These are phyloP conservation scores for Epinephelus moara DNA, from an alignment of 2,113 vertebrate species.

Conservation along the genomic window DNA sequence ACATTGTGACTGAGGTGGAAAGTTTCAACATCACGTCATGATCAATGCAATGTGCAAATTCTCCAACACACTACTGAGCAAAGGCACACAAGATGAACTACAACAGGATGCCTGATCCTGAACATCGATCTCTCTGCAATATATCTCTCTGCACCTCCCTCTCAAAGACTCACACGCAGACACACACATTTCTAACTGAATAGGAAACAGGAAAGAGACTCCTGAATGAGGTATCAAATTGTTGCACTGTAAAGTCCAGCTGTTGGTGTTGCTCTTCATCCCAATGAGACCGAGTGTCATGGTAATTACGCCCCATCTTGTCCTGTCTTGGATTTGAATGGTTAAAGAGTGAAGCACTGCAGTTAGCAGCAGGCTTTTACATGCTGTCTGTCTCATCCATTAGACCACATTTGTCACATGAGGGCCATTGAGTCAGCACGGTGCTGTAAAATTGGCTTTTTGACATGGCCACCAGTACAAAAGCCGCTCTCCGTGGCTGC, in stretches of 20 bases:
- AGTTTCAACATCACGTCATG: not conserved
- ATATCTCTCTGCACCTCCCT: not conserved
- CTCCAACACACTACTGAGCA: not conserved
- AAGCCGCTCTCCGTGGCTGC: slow-evolving; percentile 72
- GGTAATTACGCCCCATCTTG: slow-evolving; percentile 73
- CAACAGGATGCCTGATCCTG: not conserved
- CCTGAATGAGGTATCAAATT: slow-evolving; percentile 57
- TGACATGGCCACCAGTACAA: slow-evolving; percentile 85
- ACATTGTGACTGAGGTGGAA: not conserved
- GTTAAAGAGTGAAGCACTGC: slow-evolving; percentile 63
- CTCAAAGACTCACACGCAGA: slow-evolving; percentile 13
- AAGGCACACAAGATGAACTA: not conserved
- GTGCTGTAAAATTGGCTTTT: slow-evolving; percentile 86
- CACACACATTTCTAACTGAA: slow-evolving; percentile 34
- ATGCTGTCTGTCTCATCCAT: slow-evolving; percentile 82
- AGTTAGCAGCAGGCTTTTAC: slow-evolving; percentile 79
- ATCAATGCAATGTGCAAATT: not conserved
- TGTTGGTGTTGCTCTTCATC: slow-evolving; percentile 56
- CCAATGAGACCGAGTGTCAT: slow-evolving; percentile 63
- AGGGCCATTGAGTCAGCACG: slow-evolving; percentile 81
- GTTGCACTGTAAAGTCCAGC: slow-evolving; percentile 74
- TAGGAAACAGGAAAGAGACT: slow-evolving; percentile 63
- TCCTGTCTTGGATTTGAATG: slow-evolving; percentile 67
- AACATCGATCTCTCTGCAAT: slow-evolving; percentile 12
- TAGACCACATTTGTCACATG: slow-evolving; percentile 82